These are phyloP conservation scores for Donacobius atricapilla DNA, from an alignment of 2,113 vertebrate species.

Conservation along the genomic window DNA sequence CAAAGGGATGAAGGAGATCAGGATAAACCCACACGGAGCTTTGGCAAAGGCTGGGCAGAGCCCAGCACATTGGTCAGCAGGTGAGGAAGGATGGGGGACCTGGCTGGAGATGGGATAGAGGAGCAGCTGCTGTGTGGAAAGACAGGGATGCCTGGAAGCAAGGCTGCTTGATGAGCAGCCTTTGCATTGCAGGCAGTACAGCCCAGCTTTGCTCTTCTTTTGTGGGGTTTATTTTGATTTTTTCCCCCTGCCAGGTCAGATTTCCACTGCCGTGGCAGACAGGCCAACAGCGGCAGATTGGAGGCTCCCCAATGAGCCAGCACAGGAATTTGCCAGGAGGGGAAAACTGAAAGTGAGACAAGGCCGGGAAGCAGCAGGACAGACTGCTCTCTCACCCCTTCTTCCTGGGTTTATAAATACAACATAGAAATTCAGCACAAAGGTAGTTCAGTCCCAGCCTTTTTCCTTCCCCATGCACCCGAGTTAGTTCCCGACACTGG, in stretches of 20 bases:
- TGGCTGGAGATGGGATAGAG: rapidly evolving
- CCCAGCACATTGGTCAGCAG: rapidly evolving
- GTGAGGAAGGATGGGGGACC: neutral
- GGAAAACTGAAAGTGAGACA: neutral
- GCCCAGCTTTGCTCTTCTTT: neutral
- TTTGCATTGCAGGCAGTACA: neutral
- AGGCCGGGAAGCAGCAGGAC: neutral
- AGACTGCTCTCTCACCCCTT: neutral
- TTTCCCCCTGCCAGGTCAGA: neutral
- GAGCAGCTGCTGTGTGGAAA: neutral
- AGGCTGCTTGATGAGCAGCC: neutral
- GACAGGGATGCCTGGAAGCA: neutral
- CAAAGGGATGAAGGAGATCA: neutral
- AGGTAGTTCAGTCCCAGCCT: neutral
- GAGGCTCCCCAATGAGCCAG: rapidly evolving
- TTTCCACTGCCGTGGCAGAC: neutral
- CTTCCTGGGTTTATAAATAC: neutral
- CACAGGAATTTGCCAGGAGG: neutral
- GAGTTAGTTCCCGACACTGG: rapidly evolving
- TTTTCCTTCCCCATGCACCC: rapidly evolving
- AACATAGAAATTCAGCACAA: neutral
- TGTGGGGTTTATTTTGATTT: neutral
- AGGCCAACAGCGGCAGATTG: neutral
- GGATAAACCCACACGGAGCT: neutral
- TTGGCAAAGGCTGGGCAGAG: neutral